Conservation (phyloP, 2,113 vertebrate genomes). For the Cheilinus undulatus region DNA sequence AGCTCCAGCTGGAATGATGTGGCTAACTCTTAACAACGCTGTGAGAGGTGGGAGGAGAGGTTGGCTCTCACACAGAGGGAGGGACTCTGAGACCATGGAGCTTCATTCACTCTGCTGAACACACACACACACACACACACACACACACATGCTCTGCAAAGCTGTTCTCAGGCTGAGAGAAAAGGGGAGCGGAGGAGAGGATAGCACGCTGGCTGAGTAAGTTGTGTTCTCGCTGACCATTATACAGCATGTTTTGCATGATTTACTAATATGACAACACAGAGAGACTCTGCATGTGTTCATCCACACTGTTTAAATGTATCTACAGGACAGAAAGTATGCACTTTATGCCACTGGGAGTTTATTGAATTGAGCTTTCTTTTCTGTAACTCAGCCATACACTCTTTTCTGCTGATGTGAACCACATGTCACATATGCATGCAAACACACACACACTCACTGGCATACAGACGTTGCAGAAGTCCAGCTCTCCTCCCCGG, state of each 20-base stretch:
- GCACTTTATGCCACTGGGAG: conserved; percentile 1
- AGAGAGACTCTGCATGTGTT: background rate
- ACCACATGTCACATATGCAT: conserved; percentile 59
- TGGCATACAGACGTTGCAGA: conserved; percentile 33
- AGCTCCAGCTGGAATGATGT: conserved; percentile 36
- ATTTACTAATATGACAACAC: background rate
- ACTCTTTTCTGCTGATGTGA: conserved; percentile 65
- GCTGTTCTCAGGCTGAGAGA: conserved; percentile 65
- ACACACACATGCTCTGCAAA: conserved; percentile 38
- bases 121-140: conserved; percentile 62
- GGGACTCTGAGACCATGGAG: conserved; percentile 78
- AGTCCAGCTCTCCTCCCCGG: conserved; percentile 44
- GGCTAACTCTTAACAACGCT: conserved; percentile 47
- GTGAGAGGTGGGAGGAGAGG: conserved; percentile 73
- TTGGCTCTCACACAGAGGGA: conserved; percentile 64
- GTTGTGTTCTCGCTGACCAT: conserved; percentile 34
- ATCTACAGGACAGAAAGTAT: background rate
- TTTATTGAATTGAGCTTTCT: conserved; percentile 37
- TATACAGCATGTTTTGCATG: conserved; percentile 7
- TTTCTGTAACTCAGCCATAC: conserved; percentile 32
- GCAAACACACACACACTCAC: conserved; percentile 7
- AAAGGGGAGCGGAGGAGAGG: conserved; percentile 54
- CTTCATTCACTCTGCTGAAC: conserved; percentile 78
- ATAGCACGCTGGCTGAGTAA: conserved; percentile 60
- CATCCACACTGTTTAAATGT: background rate